Base-by-base conservation (phyloP, 2,888 invertebrate genomes). In the Flexamia atlantica region DNA sequence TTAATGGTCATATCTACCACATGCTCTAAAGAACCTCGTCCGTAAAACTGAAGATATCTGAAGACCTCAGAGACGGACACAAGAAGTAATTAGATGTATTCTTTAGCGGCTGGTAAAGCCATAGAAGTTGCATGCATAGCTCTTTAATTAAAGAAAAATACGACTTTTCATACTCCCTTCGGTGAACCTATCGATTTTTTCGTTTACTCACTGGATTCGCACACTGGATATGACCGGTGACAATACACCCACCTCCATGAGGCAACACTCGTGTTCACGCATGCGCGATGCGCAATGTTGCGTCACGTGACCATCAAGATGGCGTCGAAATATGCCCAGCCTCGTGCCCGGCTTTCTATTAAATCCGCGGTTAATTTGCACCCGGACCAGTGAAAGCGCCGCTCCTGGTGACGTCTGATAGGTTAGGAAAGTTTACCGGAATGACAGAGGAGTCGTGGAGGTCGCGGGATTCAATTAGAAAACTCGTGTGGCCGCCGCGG, bases 281-380 rank as follows among this genome's bases (percentile, higher is more conserved):
- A 64, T 28, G 28, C 28, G 25, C 64, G 64, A 64, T 64, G 64
- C 25, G 28, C 28, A 10, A 28, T 32, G 53, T 53, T 53, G 57
- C 57, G 14, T 20, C 57, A 79, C 79, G 57, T 79, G 79, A 79
- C 50, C 57, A 36, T 79, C 79, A 36, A 70, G 40, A 36, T 70
- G 70, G 70, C 70, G 64, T 64, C 64, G 64, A 28, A 36, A 40
- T 40, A 36, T 70, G 40, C 70, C 70, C 70, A 5, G 70, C 70
- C 40, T 70, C 70, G 40, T 70, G 70, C 40, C 40, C 70, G 30
- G 79, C 79, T 79, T 79, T 79, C 79, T 79, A 79, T 79, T 79
- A 79, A 32, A 79, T 79, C 57, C 79, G 28, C 53, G 30, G 79
- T 79, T 79, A 79, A 79, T 79, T 79, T 53, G 79, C 57, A 57